Evolutionary conservation across 2,888 invertebrate genomes (phyloP).

Genomic region (Hanleya hanleyi): DNA sequence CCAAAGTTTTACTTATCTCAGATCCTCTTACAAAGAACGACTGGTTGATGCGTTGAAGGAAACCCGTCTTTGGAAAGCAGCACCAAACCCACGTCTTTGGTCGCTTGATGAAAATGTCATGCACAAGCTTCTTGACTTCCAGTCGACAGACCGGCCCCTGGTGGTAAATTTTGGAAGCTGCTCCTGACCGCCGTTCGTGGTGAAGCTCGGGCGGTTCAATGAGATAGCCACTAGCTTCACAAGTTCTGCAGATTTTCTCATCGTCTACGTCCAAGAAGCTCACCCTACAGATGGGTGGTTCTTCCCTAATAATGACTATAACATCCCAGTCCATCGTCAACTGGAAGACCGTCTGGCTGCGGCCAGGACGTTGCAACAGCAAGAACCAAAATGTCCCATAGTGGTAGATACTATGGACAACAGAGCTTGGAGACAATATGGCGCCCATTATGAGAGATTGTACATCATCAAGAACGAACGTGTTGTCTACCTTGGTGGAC

Average conservation of each 20-base stretch:
- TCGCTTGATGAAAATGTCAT: neutral
- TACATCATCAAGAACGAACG: slow-evolving; percentile 32
- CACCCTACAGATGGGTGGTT: slow-evolving; percentile 46
- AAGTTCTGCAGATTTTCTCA: slow-evolving; percentile 39
- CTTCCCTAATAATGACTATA: slow-evolving; percentile 30
- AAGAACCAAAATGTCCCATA: slow-evolving; percentile 8
- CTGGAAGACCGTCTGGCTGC: slow-evolving; percentile 37
- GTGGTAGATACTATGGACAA: slow-evolving; percentile 40
- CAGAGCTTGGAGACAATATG: slow-evolving; percentile 30
- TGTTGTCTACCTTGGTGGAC: slow-evolving; percentile 28
- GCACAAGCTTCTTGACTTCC: neutral
- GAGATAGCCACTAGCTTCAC: slow-evolving; percentile 30
- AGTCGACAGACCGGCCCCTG: slow-evolving; percentile 34
- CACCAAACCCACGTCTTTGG: neutral
- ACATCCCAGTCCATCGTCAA: slow-evolving; percentile 22
- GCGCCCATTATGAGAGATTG: slow-evolving; percentile 39
- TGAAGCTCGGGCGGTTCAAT: slow-evolving; percentile 35
- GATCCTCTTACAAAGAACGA: too few relatives aligned
- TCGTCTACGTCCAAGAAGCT: slow-evolving; percentile 45
- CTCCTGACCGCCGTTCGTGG: slow-evolving; percentile 43
- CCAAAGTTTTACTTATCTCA: too few relatives aligned
- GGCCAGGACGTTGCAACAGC: slow-evolving; percentile 18
- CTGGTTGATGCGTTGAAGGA: neutral
- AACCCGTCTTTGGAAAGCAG: neutral
- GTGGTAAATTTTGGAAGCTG: slow-evolving; percentile 39